A percentile compares a stretch with the other conserved stretches of the same genome.
phyloP scores from a whole-genome alignment of 2,797 vertebrate genomes.

The Pangasius larnaudii region DNA sequence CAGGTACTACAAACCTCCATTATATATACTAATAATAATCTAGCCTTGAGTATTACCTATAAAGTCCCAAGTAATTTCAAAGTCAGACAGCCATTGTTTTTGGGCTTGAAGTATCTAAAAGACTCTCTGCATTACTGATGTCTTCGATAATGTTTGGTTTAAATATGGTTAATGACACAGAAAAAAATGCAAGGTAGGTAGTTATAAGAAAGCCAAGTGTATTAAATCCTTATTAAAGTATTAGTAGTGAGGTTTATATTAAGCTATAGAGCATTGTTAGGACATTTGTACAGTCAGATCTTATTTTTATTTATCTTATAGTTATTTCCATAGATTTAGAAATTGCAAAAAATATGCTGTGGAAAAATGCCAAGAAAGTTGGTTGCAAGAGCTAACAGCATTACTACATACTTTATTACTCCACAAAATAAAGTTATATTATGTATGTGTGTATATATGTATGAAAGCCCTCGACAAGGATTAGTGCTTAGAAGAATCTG shows the following conservation, averaged over 20 bases:
- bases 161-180: neutral
- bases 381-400: neutral
- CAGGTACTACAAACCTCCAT: constrained; percentile 70
- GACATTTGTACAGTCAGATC: neutral
- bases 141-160: neutral
- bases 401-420: neutral
- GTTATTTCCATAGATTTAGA: neutral
- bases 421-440: neutral
- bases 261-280: neutral
- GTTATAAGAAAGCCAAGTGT: neutral
- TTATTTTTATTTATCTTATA: neutral
- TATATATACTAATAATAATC: neutral
- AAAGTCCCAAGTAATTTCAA: neutral
- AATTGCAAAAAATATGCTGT: neutral
- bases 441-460: no score
- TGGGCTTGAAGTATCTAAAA: neutral
- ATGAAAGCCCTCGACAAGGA: neutral
- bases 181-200: neutral
- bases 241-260: neutral
- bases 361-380: neutral
- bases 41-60: neutral
- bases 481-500: neutral
- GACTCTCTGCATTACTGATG: neutral
- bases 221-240: neutral
- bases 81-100: neutral